Percentiles rank a stretch among this genome's conserved stretches.
phyloP scores from a whole-genome alignment of 2,113 vertebrate species.

The Crotalus helleri region DNA sequence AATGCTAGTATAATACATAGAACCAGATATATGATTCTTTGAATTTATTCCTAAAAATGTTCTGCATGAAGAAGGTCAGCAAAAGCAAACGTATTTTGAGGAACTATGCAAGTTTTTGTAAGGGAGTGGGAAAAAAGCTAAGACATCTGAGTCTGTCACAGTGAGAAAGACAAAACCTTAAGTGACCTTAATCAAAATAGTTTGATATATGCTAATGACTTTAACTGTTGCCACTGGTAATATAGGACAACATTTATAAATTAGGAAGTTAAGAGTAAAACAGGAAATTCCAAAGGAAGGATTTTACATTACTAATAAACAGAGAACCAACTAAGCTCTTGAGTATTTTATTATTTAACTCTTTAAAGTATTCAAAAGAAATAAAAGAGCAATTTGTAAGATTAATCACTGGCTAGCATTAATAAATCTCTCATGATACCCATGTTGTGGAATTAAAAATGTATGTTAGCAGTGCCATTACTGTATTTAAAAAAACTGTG shows the following conservation, averaged over 20 bases:
- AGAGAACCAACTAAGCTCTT: slow-evolving; percentile 56
- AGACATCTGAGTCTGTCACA: slow-evolving; percentile 38
- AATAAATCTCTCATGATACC: neutral
- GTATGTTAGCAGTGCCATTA: neutral
- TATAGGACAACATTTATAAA: slow-evolving; percentile 63
- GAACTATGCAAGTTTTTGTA: slow-evolving; percentile 19
- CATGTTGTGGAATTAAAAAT: neutral
- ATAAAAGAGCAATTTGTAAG: neutral
- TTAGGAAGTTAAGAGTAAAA: slow-evolving; percentile 62
- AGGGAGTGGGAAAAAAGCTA: slow-evolving; percentile 2
- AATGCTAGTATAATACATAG: neutral
- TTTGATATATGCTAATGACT: slow-evolving; percentile 52
- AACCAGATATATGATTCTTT: neutral
- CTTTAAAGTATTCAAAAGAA: neutral
- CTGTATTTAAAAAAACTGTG: neutral
- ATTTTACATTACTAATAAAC: slow-evolving; percentile 59
- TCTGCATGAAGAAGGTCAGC: slow-evolving; percentile 10
- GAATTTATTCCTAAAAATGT: neutral
- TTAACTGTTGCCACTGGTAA: slow-evolving; percentile 50
- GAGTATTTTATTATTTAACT: neutral
- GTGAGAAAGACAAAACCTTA: slow-evolving; percentile 43
- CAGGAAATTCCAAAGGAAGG: slow-evolving; percentile 69
- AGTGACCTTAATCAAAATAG: slow-evolving; percentile 48
- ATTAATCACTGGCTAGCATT: neutral
- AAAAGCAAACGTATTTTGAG: slow-evolving; percentile 17